Evolutionary conservation across 2,888 invertebrate genomes (phyloP), one percentile per base, ranked within the genome.

Genomic region (Andrena camellia): DNA sequence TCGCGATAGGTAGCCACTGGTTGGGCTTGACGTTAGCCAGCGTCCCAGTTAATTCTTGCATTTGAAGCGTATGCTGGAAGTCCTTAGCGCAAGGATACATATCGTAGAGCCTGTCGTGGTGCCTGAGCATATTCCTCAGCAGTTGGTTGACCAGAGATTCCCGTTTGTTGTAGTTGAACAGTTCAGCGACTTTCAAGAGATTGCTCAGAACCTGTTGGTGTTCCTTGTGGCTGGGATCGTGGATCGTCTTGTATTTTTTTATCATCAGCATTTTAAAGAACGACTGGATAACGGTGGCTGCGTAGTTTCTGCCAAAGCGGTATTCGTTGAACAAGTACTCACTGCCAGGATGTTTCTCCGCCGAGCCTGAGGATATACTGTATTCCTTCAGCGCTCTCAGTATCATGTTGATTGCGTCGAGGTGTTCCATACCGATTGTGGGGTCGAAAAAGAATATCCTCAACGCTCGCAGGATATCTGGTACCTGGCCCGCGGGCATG

Each of bases 361-460:
- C 35, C 1, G 5, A 20, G 6, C 10, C n/a, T 33, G 17, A 35
- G 1, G 1, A 3, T 1, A 6, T 4, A 23, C 5, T 62, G 0
- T 3, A 3, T 0, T 69, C 42, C 3, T 54, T 63, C 4, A 66
- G 8, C 13, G n/a, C 64, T 2, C 63, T 67, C n/a, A 73, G 10
- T 6, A 48, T 17, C 35, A 8, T 48, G 0, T 57, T 7, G 1
- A 67, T 57, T 8, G 62, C 3, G 5, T 42, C 20, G 8, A 35
- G 26, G 2, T 26, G 52, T 33, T 76, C 66, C 3, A 20, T 4
- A 13, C 83, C 87, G 3, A 88, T 83, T 1, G 33, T 23, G 7
- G 87, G 88, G 63, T 91, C 78, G 23, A 90, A 8, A 13, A 91
- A 91, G 20, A 92, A 90, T 69, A 91, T 76, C 26, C 85, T 90